Percentiles rank a stretch among this genome's conserved stretches.
These are phyloP conservation scores for Trogon surrucura DNA, from an alignment of 2,113 vertebrate species.

Conservation along the genomic window DNA sequence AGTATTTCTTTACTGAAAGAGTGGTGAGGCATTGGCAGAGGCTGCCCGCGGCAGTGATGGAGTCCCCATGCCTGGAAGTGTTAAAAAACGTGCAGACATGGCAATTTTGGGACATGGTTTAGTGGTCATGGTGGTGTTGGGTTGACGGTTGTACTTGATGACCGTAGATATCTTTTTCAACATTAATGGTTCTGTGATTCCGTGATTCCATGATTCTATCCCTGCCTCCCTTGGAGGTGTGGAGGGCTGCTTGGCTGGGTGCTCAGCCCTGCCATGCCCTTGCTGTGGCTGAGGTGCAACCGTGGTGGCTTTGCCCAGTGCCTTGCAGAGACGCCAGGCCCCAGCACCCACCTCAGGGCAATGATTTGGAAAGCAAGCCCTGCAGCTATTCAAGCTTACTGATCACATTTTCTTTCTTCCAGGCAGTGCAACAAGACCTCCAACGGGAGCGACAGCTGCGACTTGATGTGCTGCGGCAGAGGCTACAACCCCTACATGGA, in stretches of 20 bases:
- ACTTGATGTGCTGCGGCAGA: conserved; percentile 98
- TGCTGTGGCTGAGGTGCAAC: not conserved
- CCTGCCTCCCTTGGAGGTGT: not conserved
- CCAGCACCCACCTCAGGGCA: not conserved
- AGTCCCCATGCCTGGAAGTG: too few species aligned
- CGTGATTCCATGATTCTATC: too few species aligned
- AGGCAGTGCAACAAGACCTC: conserved; percentile 99
- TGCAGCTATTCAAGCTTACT: not conserved
- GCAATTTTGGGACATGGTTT: too few species aligned
- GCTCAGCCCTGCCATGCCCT: not conserved
- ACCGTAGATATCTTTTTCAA: too few species aligned
- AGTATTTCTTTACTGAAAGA: too few species aligned
- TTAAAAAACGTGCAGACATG: too few species aligned
- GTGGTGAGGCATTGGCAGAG: too few species aligned
- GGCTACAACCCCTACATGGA: conserved; percentile 98
- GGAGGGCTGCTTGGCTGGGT: not conserved
- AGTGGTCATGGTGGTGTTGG: too few species aligned
- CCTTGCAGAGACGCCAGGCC: not conserved
- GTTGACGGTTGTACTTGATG: too few species aligned
- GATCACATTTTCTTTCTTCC: not conserved
- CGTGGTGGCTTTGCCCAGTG: accelerated
- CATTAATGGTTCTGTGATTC: too few species aligned
- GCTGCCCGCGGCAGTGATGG: too few species aligned
- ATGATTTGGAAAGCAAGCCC: not conserved
- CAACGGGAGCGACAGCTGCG: conserved; percentile 94